Conservation (phyloP, 2,113 vertebrate genomes). For the cattle (Bos taurus) region DNA sequence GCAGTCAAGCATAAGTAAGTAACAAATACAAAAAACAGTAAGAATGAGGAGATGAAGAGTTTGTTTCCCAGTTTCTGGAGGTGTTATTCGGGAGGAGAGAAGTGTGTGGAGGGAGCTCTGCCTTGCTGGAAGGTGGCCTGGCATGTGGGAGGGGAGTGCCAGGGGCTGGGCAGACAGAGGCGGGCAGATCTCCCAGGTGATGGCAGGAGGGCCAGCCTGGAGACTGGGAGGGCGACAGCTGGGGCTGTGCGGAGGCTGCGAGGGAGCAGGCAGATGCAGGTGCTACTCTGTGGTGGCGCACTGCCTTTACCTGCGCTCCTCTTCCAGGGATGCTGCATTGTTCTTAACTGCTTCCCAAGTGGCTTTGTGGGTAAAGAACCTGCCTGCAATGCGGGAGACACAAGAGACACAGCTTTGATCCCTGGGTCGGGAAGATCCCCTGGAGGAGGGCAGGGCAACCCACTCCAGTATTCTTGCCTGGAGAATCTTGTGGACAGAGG, state of each 20-base stretch:
- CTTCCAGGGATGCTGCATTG: neutral
- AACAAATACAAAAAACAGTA: neutral
- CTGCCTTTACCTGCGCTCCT: neutral
- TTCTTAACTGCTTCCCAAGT: neutral
- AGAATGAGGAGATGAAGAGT: neutral
- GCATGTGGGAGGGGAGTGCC: neutral
- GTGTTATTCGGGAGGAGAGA: neutral
- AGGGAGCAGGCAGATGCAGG: neutral
- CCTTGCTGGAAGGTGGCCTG: neutral
- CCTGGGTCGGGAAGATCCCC: neutral
- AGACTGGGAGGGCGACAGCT: neutral
- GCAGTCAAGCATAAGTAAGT: neutral
- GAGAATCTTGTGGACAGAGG: neutral
- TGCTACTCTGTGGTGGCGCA: fast-evolving
- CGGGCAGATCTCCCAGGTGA: neutral
- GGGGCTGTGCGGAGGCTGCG: neutral
- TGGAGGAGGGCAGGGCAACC: neutral
- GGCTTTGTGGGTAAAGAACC: neutral
- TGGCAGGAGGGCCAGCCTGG: neutral
- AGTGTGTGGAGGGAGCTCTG: neutral
- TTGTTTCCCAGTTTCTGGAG: neutral
- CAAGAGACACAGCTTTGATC: neutral
- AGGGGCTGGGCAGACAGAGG: neutral
- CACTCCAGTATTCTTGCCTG: neutral
- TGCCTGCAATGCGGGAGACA: neutral